Base-by-base conservation (phyloP, 2,113 vertebrate genomes). In the Elachura formosa region DNA sequence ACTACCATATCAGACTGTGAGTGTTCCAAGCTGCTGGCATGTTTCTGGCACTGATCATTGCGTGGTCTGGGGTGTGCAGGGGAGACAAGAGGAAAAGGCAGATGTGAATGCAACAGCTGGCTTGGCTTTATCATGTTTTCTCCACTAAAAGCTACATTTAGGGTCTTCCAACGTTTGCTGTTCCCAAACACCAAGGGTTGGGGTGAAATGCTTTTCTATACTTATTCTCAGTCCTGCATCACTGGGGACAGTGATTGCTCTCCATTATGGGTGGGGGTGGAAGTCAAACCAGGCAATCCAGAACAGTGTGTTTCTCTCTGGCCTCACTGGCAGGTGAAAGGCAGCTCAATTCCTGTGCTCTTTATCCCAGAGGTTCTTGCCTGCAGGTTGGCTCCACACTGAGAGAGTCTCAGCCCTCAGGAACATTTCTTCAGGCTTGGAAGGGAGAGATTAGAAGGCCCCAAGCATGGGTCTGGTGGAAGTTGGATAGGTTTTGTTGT, bases 1-100 rank as follows among this genome's bases (percentile, higher is more conserved):
- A 49, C 98, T 98, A 52, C 98, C 98, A 0, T 98, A 98, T 94
- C 98, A 98, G 72, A 98, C 96, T 82, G 98, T 99, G 96, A 98
- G 98, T 93, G 66, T 52, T 43, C 36, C 8, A 28, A 93, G 58
- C 88, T 97, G 67, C 85, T 91, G 79, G 61, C 1, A 1, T 78
- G 78, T 67, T 73, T 85, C 89, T 94, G 80, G 67, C 62, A 6
- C 34, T 49, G 78, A 33, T 92, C 71, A 8, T 31, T 84, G 87
- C 5, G 0, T 34, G 58, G 18, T 81, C 64, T 86, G 66, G 73
- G 64, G 26, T 74, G 40, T 62, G 43, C 68, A 41, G 68, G 54
- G 40, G 36, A 63, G 58, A 46, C 33, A 58, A 54, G 58, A 74
- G 72, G 82, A 75, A 62, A 73, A 84, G 66, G 48, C 84, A 91